A percentile compares a stretch with the other conserved stretches of the same genome.
These are phyloP conservation scores for Pongo abelii DNA, from an alignment of 2,113 vertebrate species.

Conservation along the genomic window DNA sequence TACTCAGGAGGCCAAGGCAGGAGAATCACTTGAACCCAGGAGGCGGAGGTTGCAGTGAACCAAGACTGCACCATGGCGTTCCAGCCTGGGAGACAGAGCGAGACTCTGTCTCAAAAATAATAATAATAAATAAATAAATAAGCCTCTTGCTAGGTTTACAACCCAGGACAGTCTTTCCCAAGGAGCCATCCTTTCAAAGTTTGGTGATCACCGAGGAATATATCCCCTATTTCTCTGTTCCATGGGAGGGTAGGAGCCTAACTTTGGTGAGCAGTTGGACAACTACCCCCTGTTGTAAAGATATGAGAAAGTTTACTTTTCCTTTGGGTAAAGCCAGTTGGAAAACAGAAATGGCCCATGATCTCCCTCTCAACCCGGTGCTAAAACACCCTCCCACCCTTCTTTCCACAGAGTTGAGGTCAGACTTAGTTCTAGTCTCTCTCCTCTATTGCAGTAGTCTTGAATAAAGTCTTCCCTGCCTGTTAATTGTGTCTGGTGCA, in stretches of 20 bases:
- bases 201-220: not conserved
- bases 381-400: too few relatives aligned
- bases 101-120: not conserved
- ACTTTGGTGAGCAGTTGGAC: not conserved
- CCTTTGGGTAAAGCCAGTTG: not conserved
- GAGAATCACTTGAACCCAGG: not conserved
- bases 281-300: not conserved
- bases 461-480: not conserved
- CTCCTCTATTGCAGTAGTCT: not conserved
- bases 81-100: not conserved
- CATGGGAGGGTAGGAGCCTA: not conserved
- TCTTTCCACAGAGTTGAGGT: not conserved
- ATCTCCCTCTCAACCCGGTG: not conserved
- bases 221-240: not conserved
- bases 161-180: not conserved
- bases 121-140: too few relatives aligned
- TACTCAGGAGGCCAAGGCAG: not conserved
- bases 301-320: not conserved
- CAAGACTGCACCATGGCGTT: not conserved
- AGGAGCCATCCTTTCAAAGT: not conserved
- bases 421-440: not conserved
- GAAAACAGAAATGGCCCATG: not conserved
- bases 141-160: not conserved
- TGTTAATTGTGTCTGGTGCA: not conserved
- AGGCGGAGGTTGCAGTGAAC: not conserved